Evolutionary conservation across 2,888 invertebrate genomes (phyloP), one percentile per base, ranked within the genome.

Genomic region (Metopia argyrocephala): DNA sequence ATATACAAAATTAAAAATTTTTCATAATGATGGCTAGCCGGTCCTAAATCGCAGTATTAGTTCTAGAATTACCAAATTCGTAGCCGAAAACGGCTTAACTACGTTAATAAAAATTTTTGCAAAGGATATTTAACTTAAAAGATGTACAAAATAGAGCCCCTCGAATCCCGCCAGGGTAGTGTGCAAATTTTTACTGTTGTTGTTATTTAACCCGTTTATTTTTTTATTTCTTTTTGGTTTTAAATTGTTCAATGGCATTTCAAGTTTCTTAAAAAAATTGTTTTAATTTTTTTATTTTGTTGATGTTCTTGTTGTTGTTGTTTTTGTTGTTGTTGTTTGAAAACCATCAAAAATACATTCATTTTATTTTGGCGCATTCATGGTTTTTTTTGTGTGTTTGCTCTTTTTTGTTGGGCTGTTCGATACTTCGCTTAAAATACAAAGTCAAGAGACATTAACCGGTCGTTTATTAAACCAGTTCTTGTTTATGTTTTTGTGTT

Each of bases 261-360:
- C 81, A 86, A 86, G 86, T 87, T 85, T 85, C 70, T 78, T 57
- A 76, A 68, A 57, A 78, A 84, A n/a, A n/a, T n/a, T n/a, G n/a
- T n/a, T n/a, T n/a, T n/a, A n/a, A n/a, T n/a, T 83, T 71, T 68
- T 80, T 78, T 54, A 65, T 54, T 59, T 83, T 62, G 46, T 79
- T 84, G 79, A 79, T 83, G 76, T 82, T 84, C 50, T 78, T 2
- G 21, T 56, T 48, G 57, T 70, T 79, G 46, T 79, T 84, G 79
- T 81, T 83, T 73, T 82, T 84, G 48, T 78, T 2, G 21, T 56
- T 48, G 57, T 70, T 79, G n/a, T 65, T 69, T 45, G 23, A 46
- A 76, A 68, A 76, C 66, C 70, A 76, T 76, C 71, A 62, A 27
- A 28, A 50, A 31, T 46, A 18, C 15, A 48, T 71, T 70, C 31